Base-by-base conservation (phyloP, 2,888 invertebrate genomes). In the Lasioglossum calceatum region DNA sequence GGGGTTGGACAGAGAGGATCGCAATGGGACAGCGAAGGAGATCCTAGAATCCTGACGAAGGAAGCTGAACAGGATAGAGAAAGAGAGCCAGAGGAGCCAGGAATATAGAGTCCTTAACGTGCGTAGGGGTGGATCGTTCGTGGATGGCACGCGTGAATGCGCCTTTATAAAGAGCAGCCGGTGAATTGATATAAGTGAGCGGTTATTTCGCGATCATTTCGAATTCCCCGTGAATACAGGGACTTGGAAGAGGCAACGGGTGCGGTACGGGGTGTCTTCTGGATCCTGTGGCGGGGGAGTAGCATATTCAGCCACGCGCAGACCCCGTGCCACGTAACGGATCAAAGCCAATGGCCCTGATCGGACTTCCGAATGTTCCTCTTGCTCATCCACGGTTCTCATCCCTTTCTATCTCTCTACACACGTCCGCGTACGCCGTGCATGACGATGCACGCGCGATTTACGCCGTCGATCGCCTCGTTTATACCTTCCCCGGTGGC, bases 201-300 rank as follows among this genome's bases (percentile, higher is more conserved):
- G 95, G 95, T 95, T 95, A 95, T 95, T 95, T 94, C 94, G 92
- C 94, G 93, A 94, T 95, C 95, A 94, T 94, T 95, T 94, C 93
- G 92, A 91, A 94, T 94, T 93, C 92, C 87, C 88, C 92, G 88
- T 92, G 92, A 93, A 93, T 93, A 86, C 90, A 77, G 87, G 84
- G 83, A 83, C 84, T 79, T 72, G 61, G 74, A 79, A 72, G 79
- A 80, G 39, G 42, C 82, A 72, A 47, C 76, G 82, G 71, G 44
- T 42, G 42, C 47, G 72, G 71, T 4, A 58, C 42, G 80, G 85
- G 87, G 82, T 78, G 79, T 84, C 77, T 79, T 73, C 70, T 71
- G 79, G 71, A 61, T 50, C 44, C 58, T 77, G 71, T 64, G 72
- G 81, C 58, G 87, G 86, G 87, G 75, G 81, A 83, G 84, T 44